These are phyloP conservation scores for Pocota personata DNA, from an alignment of 2,888 invertebrate species.

Conservation along the genomic window DNA sequence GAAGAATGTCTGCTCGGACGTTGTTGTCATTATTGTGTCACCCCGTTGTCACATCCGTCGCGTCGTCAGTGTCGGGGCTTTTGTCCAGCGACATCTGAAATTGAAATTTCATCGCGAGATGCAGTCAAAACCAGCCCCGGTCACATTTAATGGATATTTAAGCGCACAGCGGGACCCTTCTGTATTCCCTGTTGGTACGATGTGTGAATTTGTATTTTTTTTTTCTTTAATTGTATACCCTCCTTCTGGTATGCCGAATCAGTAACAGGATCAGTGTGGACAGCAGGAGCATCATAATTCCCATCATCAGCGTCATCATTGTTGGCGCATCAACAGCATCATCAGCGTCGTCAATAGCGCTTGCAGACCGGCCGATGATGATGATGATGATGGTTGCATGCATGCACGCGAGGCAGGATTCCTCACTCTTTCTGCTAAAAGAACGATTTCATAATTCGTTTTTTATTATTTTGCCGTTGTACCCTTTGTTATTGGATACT, in stretches of 20 bases:
- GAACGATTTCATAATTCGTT: conserved; percentile 66
- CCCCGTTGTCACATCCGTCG: conserved; percentile 13
- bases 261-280: conserved; percentile 64
- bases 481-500: conserved; percentile 29
- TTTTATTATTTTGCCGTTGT: conserved; percentile 65
- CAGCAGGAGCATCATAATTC: conserved; percentile 68
- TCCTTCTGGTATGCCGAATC: conserved; percentile 34
- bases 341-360: conserved; percentile 43
- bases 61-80: conserved; percentile 34
- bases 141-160: conserved; percentile 61
- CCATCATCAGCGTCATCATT: conserved; percentile 54
- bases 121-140: conserved; percentile 36
- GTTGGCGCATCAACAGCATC: conserved; percentile 60
- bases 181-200: neutral
- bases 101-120: conserved; percentile 63
- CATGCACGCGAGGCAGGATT: conserved; percentile 40
- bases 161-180: conserved; percentile 47
- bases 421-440: conserved; percentile 2
- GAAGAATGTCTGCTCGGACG: conserved; percentile 17
- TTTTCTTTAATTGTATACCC: neutral
- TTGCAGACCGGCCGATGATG: neutral
- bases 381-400: conserved; percentile 18
- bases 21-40: conserved; percentile 39
- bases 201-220: neutral
- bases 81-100: conserved; percentile 61